Evolutionary conservation across 2,797 vertebrate species (phyloP).

Genomic region (Gallinago solitaria): DNA sequence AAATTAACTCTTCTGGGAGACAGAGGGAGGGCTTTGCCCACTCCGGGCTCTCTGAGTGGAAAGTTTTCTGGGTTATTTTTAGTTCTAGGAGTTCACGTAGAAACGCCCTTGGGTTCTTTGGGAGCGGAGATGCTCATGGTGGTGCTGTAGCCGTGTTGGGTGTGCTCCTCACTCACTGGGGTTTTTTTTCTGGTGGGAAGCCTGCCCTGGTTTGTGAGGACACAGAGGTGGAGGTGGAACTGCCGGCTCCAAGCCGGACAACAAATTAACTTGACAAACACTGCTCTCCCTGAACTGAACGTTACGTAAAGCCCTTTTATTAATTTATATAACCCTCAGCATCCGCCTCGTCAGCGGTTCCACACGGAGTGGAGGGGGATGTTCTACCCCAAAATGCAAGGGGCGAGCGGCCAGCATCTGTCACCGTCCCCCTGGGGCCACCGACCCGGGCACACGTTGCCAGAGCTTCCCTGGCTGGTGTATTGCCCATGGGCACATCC

Average conservation of each 20-base stretch:
- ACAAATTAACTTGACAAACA: constrained; percentile 18
- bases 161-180: not conserved
- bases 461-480: not conserved
- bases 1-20: not conserved
- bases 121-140: not conserved
- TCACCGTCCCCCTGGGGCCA: not conserved
- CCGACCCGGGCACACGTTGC: not conserved
- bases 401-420: rapidly evolving
- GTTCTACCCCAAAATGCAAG: not conserved
- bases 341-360: not conserved
- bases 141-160: not conserved
- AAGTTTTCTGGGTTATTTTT: not conserved
- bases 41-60: not conserved
- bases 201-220: not conserved
- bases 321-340: constrained; percentile 45
- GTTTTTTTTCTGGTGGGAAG: not conserved
- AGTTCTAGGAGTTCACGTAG: not conserved
- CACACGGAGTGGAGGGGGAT: not conserved
- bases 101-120: not conserved
- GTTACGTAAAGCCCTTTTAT: not conserved
- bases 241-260: not conserved
- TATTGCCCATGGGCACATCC: rapidly evolving
- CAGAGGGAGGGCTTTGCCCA: not conserved
- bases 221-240: not conserved
- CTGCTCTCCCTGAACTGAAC: constrained; percentile 5